Evolutionary conservation across 2,888 invertebrate genomes (phyloP), one percentile per base, ranked within the genome.

Genomic region (Phoenoteleia sp.): DNA sequence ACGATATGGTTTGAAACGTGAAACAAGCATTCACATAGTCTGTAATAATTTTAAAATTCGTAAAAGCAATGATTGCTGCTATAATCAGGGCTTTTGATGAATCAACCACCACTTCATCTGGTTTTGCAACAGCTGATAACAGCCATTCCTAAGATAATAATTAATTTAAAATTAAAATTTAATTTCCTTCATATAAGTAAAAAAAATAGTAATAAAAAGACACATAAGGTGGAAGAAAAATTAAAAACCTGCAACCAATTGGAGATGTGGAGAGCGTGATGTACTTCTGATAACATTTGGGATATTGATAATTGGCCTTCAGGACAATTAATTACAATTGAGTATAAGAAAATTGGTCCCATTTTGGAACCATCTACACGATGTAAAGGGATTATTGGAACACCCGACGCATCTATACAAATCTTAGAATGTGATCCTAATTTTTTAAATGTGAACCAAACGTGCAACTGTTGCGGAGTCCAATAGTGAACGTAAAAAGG

Each of bases 1-100:
- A 39, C 11, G 39, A 17, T 21, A 60, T 60, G 1, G 0, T 3
- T 15, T 36, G 5, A 2, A 3, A 17, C 0, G 39, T 21, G n/a
- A 75, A 58, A 23, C 52, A 29, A 2, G 56, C 56, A 7, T 81
- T 74, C n/a, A 62, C 81, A 36, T 81, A 81, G 13, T 60, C 72
- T 1, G 62, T 71, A 11, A 82, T 77, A n/a, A 54, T 77, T 1
- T 23, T 25, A 19, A 15, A 77, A 2, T 52, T 19, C 0, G 77
- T 71, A 47, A 64, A 77, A 4, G 58, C 58, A 13, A 27, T 45
- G 1, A 77, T 64, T 2, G 19, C 71, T 2, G 76, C 82, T 21
- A 77, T 74, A 11, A 79, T 15, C 1, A 83, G 19, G 0, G 72
- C 79, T 64, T 77, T 62, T 11, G 58, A 45, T 11, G 25, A 23